phyloP scores from a whole-genome alignment of 2,113 vertebrate species.

The Tenebrosternarchus preto region DNA sequence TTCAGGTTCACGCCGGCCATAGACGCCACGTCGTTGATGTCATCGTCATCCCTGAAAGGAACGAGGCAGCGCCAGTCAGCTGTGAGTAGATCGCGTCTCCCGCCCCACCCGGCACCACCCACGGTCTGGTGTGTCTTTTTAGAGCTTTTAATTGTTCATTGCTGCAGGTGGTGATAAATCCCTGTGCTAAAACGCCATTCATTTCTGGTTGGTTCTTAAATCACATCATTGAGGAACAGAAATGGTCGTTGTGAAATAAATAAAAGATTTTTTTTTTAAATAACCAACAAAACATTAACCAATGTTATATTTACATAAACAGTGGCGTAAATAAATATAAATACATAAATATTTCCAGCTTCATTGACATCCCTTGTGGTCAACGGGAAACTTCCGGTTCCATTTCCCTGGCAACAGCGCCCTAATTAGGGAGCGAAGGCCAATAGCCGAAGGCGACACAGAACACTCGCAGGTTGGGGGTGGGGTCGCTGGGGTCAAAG shows the following conservation, averaged over 20 bases:
- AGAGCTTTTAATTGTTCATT: no score
- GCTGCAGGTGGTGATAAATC: no score
- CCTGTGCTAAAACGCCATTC: no score
- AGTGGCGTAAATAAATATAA: no score
- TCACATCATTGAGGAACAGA: no score
- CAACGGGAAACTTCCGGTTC: constrained; percentile 12
- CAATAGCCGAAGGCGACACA: neutral
- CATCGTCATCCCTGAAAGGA: constrained; percentile 80
- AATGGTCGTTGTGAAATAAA: no score
- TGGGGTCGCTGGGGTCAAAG: constrained; percentile 62
- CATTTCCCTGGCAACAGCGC: constrained; percentile 36
- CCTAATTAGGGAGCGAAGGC: constrained; percentile 34
- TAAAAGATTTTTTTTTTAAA: no score
- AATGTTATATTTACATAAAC: neutral
- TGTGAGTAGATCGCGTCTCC: no score
- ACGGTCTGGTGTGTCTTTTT: no score
- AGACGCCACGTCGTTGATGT: constrained; percentile 86
- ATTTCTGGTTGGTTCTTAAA: no score
- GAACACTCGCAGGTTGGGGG: constrained; percentile 17
- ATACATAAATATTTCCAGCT: neutral
- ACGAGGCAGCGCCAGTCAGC: neutral
- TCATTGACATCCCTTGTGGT: constrained; percentile 33
- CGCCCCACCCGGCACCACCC: no score
- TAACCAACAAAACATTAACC: neutral
- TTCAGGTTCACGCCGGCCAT: constrained; percentile 87